Base-by-base conservation (phyloP, 92 coral and sea anemone genomes). In the Epizoanthus ramosus region DNA sequence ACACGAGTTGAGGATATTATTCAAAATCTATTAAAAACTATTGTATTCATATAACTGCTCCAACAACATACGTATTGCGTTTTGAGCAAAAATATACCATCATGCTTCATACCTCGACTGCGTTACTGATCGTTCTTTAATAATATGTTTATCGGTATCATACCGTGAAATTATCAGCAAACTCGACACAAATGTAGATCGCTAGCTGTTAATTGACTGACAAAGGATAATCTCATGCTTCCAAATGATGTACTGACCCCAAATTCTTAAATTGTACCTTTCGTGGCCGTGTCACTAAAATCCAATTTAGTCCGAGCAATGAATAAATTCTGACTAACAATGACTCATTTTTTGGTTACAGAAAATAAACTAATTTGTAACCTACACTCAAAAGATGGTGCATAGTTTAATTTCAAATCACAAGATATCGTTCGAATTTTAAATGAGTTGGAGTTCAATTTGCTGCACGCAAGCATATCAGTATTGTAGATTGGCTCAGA, bases 291-390 rank as follows among this genome's bases (percentile, higher is more conserved):
- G 43, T 70, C n/a, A 70, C 74, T 21, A 13, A 21, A 50, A 50
- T 41, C 4, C 18, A 74, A 54, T 53, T 57, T 61, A 53, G 17
- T 47, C 43, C 2, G 43, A 37, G 43, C 17, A 45, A 72, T 50
- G 18, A 45, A 23, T 43, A 33, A 21, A n/a, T 47, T 50, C 15
- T 77, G 37, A 60, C 24, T 77, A 61, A 61, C 53, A 60, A 65
- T 77, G 63, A 15, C 8, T 77, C 17, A 31, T 39, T 15, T 33
- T 37, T 22, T 76, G 43, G 56, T 33, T 13, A 10, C 82, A 61
- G 12, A 61, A 77, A 57, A 60, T 41, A 22, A 77, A 61, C 82
- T 77, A 50, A 15, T 61, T 77, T 77, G 82, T 77, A 77, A 77
- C 23, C 18, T 21, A 77, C 28, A 77, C 71, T 43, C 58, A 14